A percentile compares a stretch with the other conserved stretches of the same genome.
phyloP scores from a whole-genome alignment of 2,888 invertebrate genomes.

The Automeris io region DNA sequence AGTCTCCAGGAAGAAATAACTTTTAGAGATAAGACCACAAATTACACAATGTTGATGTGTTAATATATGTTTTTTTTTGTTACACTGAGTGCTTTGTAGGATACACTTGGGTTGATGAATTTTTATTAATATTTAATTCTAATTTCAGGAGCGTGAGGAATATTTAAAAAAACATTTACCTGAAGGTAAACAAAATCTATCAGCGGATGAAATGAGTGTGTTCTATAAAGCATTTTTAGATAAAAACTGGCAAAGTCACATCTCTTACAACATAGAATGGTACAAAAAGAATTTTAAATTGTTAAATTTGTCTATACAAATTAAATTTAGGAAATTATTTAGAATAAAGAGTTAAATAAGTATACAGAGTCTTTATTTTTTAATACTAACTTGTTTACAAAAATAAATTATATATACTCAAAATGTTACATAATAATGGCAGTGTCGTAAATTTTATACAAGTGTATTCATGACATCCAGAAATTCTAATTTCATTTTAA shows the following conservation, averaged over 20 bases:
- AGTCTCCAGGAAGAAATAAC: too few species aligned
- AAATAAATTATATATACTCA: too few species aligned
- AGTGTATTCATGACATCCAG: too few species aligned
- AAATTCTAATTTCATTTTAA: too few species aligned
- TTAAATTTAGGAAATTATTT: conserved; percentile 63
- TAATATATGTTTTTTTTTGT: too few species aligned
- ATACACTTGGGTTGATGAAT: too few species aligned
- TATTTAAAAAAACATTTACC: conserved; percentile 71
- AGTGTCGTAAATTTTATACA: too few species aligned
- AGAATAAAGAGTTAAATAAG: conserved; percentile 39
- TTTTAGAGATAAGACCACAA: too few species aligned
- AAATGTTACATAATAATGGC: too few species aligned
- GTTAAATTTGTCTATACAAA: conserved; percentile 78
- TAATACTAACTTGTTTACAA: neutral
- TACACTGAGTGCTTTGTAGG: too few species aligned
- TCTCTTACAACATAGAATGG: conserved; percentile 89
- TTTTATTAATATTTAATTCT: conserved; percentile 19
- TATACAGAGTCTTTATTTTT: conserved; percentile 5
- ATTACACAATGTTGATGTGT: too few species aligned
- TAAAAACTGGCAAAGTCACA: conserved; percentile 85
- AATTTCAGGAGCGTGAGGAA: conserved; percentile 72
- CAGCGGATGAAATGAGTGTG: conserved; percentile 90
- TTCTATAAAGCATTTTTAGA: conserved; percentile 92
- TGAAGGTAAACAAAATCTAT: conserved; percentile 72
- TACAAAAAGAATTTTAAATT: conserved; percentile 86